phyloP scores from a whole-genome alignment of 2,797 vertebrate species.

The Notolepis coatsorum region DNA sequence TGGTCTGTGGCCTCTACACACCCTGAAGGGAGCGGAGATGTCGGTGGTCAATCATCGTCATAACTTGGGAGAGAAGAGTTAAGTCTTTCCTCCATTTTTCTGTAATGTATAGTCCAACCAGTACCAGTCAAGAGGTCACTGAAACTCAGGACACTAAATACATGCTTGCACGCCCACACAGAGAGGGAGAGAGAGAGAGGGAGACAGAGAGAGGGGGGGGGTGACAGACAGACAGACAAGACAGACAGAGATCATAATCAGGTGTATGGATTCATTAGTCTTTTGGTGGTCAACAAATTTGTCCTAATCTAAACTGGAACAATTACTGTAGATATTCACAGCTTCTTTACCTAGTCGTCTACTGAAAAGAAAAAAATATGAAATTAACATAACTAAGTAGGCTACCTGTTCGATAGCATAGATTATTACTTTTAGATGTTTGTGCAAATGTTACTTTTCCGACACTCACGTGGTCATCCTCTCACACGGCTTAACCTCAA shows the following conservation, averaged over 20 bases:
- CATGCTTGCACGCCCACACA: too few relatives aligned
- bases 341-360: slow-evolving; percentile 10
- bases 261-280: neutral
- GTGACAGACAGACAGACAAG: neutral
- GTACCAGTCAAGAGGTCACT: too few relatives aligned
- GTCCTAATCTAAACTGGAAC: neutral
- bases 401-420: slow-evolving; percentile 47
- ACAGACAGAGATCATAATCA: neutral
- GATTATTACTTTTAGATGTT: slow-evolving; percentile 45
- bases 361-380: slow-evolving; percentile 20
- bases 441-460: slow-evolving; percentile 42
- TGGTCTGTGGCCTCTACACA: too few relatives aligned
- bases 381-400: slow-evolving; percentile 6
- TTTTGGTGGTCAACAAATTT: neutral
- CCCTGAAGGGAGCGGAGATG: too few relatives aligned
- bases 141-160: too few relatives aligned
- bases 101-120: too few relatives aligned
- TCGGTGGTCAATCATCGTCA: too few relatives aligned
- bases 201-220: too few relatives aligned
- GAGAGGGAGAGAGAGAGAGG: too few relatives aligned
- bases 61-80: too few relatives aligned
- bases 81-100: too few relatives aligned
- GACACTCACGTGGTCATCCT: slow-evolving; percentile 19
- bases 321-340: slow-evolving; percentile 1
- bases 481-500: neutral